phyloP scores from a whole-genome alignment of 1,140 invertebrate genomes.

The Pseudomyrmex cubaensis region DNA sequence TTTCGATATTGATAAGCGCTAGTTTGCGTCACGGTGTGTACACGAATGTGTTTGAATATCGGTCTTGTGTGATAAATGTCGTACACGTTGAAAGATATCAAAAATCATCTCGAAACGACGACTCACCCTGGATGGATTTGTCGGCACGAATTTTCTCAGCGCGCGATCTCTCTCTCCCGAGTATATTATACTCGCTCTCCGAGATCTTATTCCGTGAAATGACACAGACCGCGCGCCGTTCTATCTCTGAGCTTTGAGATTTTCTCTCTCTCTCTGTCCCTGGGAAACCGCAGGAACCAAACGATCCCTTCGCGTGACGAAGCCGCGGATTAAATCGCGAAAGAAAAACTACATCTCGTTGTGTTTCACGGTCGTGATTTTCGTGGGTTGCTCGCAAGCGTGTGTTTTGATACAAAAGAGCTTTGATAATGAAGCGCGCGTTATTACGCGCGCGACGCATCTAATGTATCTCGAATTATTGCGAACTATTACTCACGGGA shows the following conservation, averaged over 20 bases:
- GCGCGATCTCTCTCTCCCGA: too few species aligned
- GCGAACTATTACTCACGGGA: neutral
- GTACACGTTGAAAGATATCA: too few species aligned
- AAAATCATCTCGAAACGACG: too few species aligned
- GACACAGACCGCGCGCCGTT: too few species aligned
- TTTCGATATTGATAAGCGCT: neutral
- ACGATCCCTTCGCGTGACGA: constrained; percentile 44
- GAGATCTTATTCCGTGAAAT: too few species aligned
- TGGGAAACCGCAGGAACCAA: neutral
- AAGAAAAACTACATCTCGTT: constrained; percentile 19
- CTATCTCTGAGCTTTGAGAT: too few species aligned
- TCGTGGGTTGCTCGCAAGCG: neutral
- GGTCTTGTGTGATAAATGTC: too few species aligned
- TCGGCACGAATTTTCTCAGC: too few species aligned
- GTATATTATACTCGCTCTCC: too few species aligned
- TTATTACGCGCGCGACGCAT: neutral
- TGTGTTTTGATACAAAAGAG: constrained; percentile 17
- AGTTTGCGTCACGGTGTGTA: neutral
- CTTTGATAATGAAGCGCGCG: constrained; percentile 35
- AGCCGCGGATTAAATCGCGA: neutral
- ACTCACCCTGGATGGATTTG: too few species aligned
- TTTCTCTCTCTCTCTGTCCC: neutral
- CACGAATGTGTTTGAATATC: too few species aligned
- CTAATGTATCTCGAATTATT: constrained; percentile 48
- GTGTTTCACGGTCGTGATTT: constrained; percentile 28